Evolutionary conservation across 2,113 vertebrate genomes (phyloP).

Genomic region (Anas platyrhynchos): DNA sequence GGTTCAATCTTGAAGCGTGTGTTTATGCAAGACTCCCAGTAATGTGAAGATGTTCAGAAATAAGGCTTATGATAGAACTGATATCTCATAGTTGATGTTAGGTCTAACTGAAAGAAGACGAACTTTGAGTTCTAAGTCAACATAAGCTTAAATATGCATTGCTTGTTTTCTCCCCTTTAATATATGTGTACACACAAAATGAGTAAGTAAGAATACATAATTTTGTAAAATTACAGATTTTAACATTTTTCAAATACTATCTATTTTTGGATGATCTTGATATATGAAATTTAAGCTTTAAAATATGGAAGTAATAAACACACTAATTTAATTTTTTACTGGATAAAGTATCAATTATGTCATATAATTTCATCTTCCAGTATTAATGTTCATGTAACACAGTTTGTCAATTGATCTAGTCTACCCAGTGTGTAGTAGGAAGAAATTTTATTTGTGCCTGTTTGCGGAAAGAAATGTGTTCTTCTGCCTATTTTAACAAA

Average conservation of each 20-base stretch:
- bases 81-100: background rate
- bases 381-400: background rate
- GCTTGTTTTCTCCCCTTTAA: background rate
- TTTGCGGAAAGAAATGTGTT: background rate
- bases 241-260: background rate
- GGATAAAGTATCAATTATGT: background rate
- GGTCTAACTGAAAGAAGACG: background rate
- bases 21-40: background rate
- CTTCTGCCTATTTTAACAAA: conserved; percentile 34
- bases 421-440: background rate
- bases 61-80: background rate
- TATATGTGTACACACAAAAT: background rate
- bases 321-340: background rate
- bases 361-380: background rate
- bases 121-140: background rate
- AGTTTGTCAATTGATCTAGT: background rate
- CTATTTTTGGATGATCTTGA: background rate
- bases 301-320: background rate
- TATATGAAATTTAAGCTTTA: background rate
- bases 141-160: background rate
- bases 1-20: background rate
- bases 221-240: background rate
- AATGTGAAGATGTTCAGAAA: background rate
- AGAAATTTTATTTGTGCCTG: background rate
- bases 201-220: background rate